These are phyloP conservation scores for Terebella lapidaria DNA, from an alignment of 2,888 invertebrate genomes.

Conservation along the genomic window DNA sequence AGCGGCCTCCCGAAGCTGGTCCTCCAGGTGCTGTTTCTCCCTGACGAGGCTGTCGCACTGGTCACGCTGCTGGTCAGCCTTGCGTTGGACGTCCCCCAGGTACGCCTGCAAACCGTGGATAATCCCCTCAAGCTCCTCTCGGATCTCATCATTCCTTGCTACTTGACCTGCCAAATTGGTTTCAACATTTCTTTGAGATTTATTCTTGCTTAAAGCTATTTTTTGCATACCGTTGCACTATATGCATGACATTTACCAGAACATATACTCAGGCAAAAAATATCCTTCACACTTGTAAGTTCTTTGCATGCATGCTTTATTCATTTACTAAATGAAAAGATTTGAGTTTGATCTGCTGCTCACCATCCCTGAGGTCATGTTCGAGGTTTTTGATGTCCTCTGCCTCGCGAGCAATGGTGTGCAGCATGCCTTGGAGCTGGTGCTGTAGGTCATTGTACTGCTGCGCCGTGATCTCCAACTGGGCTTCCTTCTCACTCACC, in stretches of 20 bases:
- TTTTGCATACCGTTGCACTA: too few relatives aligned
- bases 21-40: constrained; percentile 35
- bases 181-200: too few relatives aligned
- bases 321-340: too few relatives aligned
- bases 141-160: constrained; percentile 32
- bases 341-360: too few relatives aligned
- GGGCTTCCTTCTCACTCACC: constrained; percentile 41
- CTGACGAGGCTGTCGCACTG: constrained; percentile 36
- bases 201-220: too few relatives aligned
- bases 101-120: constrained; percentile 43
- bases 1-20: constrained; percentile 34
- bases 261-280: too few relatives aligned
- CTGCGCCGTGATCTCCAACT: constrained; percentile 37
- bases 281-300: too few relatives aligned
- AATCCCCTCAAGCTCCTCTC: constrained; percentile 44
- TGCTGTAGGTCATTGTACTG: constrained; percentile 38
- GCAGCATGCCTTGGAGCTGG: constrained; percentile 40
- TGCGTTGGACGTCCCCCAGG: constrained; percentile 40
- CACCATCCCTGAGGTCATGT: constrained; percentile 42
- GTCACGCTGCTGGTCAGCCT: constrained; percentile 33
- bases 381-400: constrained; percentile 42
- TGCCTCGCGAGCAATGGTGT: constrained; percentile 41
- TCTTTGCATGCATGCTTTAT: too few relatives aligned
- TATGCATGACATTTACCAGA: too few relatives aligned
- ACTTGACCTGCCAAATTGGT: constrained; percentile 17